A percentile compares a stretch with the other conserved stretches of the same genome.
Evolutionary conservation across 2,888 invertebrate species (phyloP).

Genomic region (Hypsopygia costalis): DNA sequence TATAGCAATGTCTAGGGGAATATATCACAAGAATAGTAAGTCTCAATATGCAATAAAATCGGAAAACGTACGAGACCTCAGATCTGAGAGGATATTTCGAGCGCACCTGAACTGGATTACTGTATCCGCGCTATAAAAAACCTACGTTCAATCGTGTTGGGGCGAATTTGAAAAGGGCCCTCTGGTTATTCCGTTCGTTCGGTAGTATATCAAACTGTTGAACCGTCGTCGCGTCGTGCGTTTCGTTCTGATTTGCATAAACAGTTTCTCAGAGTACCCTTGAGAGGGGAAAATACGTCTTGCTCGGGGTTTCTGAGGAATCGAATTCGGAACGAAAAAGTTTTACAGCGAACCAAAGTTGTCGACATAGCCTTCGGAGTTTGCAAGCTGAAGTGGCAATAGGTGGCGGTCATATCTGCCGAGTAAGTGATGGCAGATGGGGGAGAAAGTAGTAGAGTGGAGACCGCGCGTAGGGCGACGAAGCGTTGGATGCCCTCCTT

Average conservation of each 20-base stretch:
- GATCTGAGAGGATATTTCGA: conserved; percentile 62
- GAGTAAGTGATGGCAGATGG: too few relatives aligned
- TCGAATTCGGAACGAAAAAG: too few relatives aligned
- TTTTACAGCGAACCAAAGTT: too few relatives aligned
- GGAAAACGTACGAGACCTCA: conserved; percentile 67
- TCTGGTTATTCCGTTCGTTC: conserved; percentile 41
- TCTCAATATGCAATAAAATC: conserved; percentile 78
- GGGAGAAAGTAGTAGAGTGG: too few relatives aligned
- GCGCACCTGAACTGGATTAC: conserved; percentile 77
- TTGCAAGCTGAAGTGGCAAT: too few relatives aligned
- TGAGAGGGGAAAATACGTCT: conserved; percentile 31
- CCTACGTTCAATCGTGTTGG: conserved; percentile 61
- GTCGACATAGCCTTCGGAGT: too few relatives aligned
- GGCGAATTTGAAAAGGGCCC: conserved; percentile 62
- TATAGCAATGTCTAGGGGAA: conserved; percentile 25
- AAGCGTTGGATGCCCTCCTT: too few relatives aligned
- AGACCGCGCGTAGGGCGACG: too few relatives aligned
- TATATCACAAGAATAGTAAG: conserved; percentile 67
- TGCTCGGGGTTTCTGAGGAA: too few relatives aligned
- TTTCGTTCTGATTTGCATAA: conserved; percentile 56
- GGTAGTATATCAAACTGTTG: conserved; percentile 51
- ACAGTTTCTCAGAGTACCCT: conserved; percentile 46
- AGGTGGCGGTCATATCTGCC: too few relatives aligned
- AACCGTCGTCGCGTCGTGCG: conserved; percentile 33
- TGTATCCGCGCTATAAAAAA: conserved; percentile 68